These are phyloP conservation scores for Incurvaria masculella DNA, from an alignment of 2,888 invertebrate genomes.

Conservation along the genomic window DNA sequence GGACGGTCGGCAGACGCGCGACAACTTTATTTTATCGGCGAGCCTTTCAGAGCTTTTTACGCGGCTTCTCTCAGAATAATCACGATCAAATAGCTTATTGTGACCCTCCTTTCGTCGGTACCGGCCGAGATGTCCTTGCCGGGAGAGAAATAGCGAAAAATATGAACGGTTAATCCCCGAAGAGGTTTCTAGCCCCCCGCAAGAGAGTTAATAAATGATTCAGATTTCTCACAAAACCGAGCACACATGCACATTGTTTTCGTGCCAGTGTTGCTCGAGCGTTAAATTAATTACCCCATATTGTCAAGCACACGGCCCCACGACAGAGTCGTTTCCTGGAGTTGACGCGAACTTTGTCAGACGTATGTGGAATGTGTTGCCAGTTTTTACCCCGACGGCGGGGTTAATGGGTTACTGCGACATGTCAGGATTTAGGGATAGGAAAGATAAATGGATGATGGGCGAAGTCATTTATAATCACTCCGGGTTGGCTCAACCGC, in stretches of 20 bases:
- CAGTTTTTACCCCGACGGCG: background rate
- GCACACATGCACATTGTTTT: background rate
- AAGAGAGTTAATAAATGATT: background rate
- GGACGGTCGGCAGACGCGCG: background rate
- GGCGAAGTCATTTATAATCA: background rate
- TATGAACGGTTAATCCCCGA: too few species aligned
- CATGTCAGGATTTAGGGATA: background rate
- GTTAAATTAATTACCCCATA: background rate
- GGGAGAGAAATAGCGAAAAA: too few species aligned
- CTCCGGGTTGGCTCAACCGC: too few species aligned
- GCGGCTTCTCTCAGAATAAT: too few species aligned
- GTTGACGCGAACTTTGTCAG: background rate
- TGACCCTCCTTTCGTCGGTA: too few species aligned
- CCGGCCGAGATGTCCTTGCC: too few species aligned
- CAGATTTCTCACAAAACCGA: background rate
- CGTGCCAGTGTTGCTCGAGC: background rate
- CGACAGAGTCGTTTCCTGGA: background rate
- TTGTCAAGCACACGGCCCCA: background rate
- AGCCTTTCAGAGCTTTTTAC: too few species aligned
- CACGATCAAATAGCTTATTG: too few species aligned
- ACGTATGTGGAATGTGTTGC: background rate
- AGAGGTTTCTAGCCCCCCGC: too few species aligned
- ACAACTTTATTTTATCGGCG: background rate
- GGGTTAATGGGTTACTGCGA: background rate
- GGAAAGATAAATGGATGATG: background rate